Conservation (phyloP, 30 jellyfish, hydroid and myxozoan genomes). For the Aurelia aurita complex sp. Pacific region DNA sequence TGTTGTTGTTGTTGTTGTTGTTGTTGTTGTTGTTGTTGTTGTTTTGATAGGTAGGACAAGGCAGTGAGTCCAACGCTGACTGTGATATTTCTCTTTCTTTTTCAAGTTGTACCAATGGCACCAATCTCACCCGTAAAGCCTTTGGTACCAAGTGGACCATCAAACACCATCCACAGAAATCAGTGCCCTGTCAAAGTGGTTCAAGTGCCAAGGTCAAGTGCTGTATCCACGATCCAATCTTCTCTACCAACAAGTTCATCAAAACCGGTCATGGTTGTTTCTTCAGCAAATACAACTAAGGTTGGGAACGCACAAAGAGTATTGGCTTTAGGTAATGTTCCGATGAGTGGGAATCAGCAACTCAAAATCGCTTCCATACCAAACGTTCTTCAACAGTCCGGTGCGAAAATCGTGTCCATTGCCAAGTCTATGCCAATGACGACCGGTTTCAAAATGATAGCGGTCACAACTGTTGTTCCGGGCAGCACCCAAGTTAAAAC, state of each 20-base stretch:
- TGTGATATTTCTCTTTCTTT: not conserved
- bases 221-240: conserved; percentile 22
- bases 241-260: conserved; percentile 22
- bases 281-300: conserved; percentile 51
- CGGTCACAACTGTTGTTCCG: conserved; percentile 98
- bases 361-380: conserved; percentile 80
- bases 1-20: too few species aligned
- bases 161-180: conserved; percentile 9
- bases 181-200: conserved; percentile 83
- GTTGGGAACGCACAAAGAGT: conserved; percentile 75
- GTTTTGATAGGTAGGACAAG: too few species aligned
- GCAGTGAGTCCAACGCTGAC: too few species aligned
- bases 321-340: conserved; percentile 71
- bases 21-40: too few species aligned
- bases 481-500: conserved; percentile 99
- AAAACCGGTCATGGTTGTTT: conserved; percentile 50
- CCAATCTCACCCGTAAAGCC: conserved; percentile 87
- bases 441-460: conserved; percentile 98
- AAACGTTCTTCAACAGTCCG: conserved; percentile 74
- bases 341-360: conserved; percentile 80
- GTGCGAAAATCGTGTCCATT: conserved; percentile 83
- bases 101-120: conserved; percentile 80
- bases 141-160: conserved; percentile 16
- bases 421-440: conserved; percentile 98
- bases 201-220: conserved; percentile 76